Evolutionary conservation across 2,888 invertebrate genomes (phyloP), one percentile per base, ranked within the genome.

Genomic region (Electrophaes corylata): DNA sequence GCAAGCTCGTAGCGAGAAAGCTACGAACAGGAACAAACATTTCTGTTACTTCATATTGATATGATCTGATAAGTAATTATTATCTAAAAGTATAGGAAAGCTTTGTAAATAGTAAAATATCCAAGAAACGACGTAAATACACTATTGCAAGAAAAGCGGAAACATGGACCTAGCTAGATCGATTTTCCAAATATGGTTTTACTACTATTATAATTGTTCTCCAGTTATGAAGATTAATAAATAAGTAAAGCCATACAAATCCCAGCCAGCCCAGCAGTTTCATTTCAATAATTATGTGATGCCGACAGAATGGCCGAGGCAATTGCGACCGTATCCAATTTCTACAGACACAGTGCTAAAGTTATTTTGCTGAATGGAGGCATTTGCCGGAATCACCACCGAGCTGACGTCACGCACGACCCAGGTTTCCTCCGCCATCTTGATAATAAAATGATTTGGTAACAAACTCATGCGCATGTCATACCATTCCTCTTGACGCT

Each of bases 371-470:
- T 60, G 55, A 79, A 66, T 71, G 69, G 63, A 70, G 68, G 64
- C 60, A 72, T 57, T 61, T 63, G 60, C 54, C 61, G 62, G 62
- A 67, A 62, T 66, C 69, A 56, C 60, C 67, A 56, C 60, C 62
- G 64, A 59, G 57, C 66, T 77, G 72, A 80, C 83, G 81, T 79
- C 79, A 81, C 72, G 64, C 63, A 80, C 73, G 64, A 62, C 67
- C 61, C 66, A 69, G 55, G 64, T 72, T 83, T 78, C 77, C 80
- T 78, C 81, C 82, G 84, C 83, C 85, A 85, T 86, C 84, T 85
- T 86, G 82, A 72, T 76, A 72, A 75, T 77, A 78, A 74, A 77
- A 73, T 72, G 68, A 61, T 71, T 78, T 57, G 57, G 35, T 61
- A 54, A 57, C 54, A 41, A 48, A 45, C 62, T 64, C 61, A 55